Base-by-base conservation (phyloP, 2,888 invertebrate species). In the Limnephilus rhombicus region DNA sequence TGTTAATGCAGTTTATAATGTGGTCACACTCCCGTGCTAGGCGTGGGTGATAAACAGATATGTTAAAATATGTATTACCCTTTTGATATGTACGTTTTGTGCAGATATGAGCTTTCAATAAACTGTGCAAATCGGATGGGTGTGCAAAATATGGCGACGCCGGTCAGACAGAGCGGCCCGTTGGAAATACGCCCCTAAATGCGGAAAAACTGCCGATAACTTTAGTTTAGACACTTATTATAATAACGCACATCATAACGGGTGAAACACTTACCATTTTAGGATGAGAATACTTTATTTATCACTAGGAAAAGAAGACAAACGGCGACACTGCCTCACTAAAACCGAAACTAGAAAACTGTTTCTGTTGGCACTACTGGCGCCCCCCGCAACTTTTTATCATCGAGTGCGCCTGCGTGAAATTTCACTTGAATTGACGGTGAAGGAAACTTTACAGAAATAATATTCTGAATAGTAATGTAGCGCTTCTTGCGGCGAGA, bases 141-240 rank as follows among this genome's bases (percentile, higher is more conserved):
- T 95, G 95, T 95, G 96, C 96, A 95, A 96, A 96, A 96, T 96
- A 96, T 96, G 96, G 96, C 96, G 96, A 96, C 96, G 95, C 96
- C 96, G 96, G 96, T 95, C 94, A 95, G 94, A 94, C 94, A 94
- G 94, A 68, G 94, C 94, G 92, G 94, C 94, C 94, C 95, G 94
- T 80, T 94, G 94, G 80, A 88, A 87, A 53, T 90, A 90, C 34
- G 87, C 41, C 80, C 31, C 15, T 81, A 37, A 68, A 90, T 80
- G 82, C 82, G 34, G 34, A 90, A 49, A 68, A 37, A 92, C 87
- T 31, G 29, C 24, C 37, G 89, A 45, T 68, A 41, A 68, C 53
- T 82, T 34, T 18, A 53, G 53, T 29, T 31, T 41, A 94, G 94
- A 94, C 95, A 95, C 95, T 95, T 94, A 95, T 94, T 95, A 94